Percentiles rank a stretch among this genome's conserved stretches.
Evolutionary conservation across 2,888 invertebrate species (phyloP).

Genomic region (Eupithecia subfuscata): DNA sequence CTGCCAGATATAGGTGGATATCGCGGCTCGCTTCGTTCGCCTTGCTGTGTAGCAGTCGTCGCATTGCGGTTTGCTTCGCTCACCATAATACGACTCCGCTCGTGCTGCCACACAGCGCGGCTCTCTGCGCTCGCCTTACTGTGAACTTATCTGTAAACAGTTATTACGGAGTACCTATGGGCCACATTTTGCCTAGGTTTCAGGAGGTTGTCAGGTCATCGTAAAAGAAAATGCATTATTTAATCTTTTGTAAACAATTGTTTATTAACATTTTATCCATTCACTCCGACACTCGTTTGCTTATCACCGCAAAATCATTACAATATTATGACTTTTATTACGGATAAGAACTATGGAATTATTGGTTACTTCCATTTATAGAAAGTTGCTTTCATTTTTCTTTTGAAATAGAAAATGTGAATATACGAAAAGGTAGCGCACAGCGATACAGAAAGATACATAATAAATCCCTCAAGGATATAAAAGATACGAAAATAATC

Average conservation of each 20-base stretch:
- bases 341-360: constrained; percentile 77
- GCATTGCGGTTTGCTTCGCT: too few relatives aligned
- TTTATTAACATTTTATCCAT: constrained; percentile 84
- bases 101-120: too few relatives aligned
- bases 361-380: constrained; percentile 65
- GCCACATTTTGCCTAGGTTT: background rate
- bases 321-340: constrained; percentile 79
- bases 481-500: constrained; percentile 58
- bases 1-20: too few relatives aligned
- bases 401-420: constrained; percentile 77
- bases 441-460: constrained; percentile 51
- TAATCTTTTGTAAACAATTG: constrained; percentile 85
- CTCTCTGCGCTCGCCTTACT: too few relatives aligned
- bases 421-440: constrained; percentile 74
- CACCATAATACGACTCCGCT: too few relatives aligned
- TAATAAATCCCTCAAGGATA: constrained; percentile 59
- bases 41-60: too few relatives aligned
- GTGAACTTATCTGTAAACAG: too few relatives aligned
- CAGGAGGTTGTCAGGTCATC: background rate
- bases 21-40: too few relatives aligned
- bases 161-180: background rate
- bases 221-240: constrained; percentile 66
- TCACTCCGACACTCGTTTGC: constrained; percentile 63
- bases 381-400: constrained; percentile 81
- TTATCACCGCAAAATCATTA: constrained; percentile 75